phyloP scores from a whole-genome alignment of 2,888 invertebrate species.

The Orthosia cruda region DNA sequence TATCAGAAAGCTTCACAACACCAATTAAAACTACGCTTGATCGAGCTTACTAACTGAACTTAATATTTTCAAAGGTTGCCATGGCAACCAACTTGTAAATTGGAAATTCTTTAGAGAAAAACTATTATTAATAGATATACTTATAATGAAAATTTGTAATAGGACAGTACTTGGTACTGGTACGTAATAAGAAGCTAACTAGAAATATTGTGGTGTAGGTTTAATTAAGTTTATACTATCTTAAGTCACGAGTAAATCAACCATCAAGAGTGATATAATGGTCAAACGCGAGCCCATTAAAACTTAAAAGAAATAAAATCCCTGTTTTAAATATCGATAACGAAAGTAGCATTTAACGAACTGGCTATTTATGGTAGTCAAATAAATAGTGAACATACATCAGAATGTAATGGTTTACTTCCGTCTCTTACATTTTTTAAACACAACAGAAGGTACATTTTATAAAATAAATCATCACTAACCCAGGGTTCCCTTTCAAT shows the following conservation, averaged over 20 bases:
- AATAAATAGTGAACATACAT: not conserved
- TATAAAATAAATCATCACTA: constrained; percentile 6
- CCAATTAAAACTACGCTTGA: constrained; percentile 45
- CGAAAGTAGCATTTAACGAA: too few species aligned
- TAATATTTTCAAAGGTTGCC: constrained; percentile 25
- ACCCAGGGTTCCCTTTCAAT: constrained; percentile 18
- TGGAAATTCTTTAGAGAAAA: not conserved
- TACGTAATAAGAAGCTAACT: too few species aligned
- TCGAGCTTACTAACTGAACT: constrained; percentile 33
- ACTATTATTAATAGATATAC: not conserved
- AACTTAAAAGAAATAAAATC: too few species aligned
- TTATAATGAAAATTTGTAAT: too few species aligned
- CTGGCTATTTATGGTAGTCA: not conserved
- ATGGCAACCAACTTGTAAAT: constrained; percentile 15
- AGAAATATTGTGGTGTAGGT: too few species aligned
- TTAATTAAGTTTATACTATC: too few species aligned
- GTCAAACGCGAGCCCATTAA: too few species aligned
- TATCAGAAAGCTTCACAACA: constrained; percentile 40
- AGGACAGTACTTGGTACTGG: too few species aligned
- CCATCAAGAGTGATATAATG: too few species aligned
- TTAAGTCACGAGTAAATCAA: too few species aligned
- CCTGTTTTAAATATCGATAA: too few species aligned
- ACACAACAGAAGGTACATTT: not conserved
- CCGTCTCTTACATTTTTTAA: not conserved
- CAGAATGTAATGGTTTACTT: not conserved